These are phyloP conservation scores for Agonum fuliginosum DNA, from an alignment of 2,888 invertebrate species.

Conservation along the genomic window DNA sequence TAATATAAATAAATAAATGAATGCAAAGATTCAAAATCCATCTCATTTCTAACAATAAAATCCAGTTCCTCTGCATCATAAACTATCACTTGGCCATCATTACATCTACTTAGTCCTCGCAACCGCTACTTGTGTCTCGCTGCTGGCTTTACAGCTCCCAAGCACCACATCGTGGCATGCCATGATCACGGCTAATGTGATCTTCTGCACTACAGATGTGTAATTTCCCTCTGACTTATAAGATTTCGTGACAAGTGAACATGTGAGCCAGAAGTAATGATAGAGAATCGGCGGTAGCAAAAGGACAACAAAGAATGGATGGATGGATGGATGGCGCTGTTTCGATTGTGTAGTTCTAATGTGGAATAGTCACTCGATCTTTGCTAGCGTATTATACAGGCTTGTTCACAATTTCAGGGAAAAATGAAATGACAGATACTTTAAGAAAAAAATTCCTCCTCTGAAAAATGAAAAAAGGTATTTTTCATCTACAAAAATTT, in stretches of 20 bases:
- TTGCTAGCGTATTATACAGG: constrained; percentile 3
- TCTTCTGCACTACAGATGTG: not conserved
- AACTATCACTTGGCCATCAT: constrained; percentile 11
- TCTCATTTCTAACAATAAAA: too few relatives aligned
- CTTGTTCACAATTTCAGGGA: too few relatives aligned
- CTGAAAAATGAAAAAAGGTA: too few relatives aligned
- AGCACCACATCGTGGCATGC: not conserved
- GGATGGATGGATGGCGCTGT: not conserved
- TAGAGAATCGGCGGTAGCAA: constrained; percentile 5
- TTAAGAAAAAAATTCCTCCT: too few relatives aligned
- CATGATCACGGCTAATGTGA: constrained; percentile 23
- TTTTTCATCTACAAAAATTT: too few relatives aligned
- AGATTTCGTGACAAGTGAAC: constrained; percentile 27
- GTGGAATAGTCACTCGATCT: not conserved
- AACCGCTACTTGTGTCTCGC: constrained; percentile 18
- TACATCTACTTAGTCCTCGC: constrained; percentile 11
- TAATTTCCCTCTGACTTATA: not conserved
- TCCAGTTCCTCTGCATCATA: not conserved
- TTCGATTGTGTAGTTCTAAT: constrained; percentile 14
- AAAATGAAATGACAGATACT: too few relatives aligned
- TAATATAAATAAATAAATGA: too few relatives aligned
- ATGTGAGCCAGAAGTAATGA: constrained; percentile 45
- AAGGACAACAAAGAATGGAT: not conserved
- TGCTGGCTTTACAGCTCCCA: not conserved
- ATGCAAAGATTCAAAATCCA: too few relatives aligned